Base-by-base conservation (phyloP, 2,113 vertebrate genomes). In the Clupea harengus region DNA sequence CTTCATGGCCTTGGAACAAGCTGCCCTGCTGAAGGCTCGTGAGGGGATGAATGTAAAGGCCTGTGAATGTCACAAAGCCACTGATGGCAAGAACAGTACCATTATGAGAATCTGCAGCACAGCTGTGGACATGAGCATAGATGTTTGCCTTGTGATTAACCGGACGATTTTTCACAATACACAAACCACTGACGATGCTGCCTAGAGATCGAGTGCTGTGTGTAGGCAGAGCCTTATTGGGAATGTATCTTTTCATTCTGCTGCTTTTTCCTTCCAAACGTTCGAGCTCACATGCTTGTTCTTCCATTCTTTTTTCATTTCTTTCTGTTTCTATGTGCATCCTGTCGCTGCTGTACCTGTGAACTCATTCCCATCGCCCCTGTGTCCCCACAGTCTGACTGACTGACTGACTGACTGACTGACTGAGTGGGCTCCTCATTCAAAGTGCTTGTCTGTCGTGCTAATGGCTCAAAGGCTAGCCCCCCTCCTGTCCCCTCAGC, bases 241-340 rank as follows among this genome's bases (percentile, higher is more conserved):
- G 7, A 9, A 49, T 9, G 8, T 49, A 49, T 60, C 39, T 22
- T 20, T 2, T 60, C 54, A 10, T 50, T 82, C 89, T 88, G 88
- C 45, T 81, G 78, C 52, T 84, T 72, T 85, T 54, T 84, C n/a
- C 9, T 52, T 52, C 25, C 28, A 45, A n/a, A 64, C 11, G 44
- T 44, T 52, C 11, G 9, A 1, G 5, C 45, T 13, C 39, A 46
- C 25, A 9, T n/a, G 4, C 52, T 25, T 78, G 78, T 85, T 18
- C 45, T 22, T 22, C 22, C 54, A 5, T 22, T 60, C 54, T 60
- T 60, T 60, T n/a, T 17, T 60, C 22, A 18, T 22, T 1, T 22
- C 54, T 60, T 13, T 60, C 11, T 60, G 5, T 17, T 13, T 57
- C 20, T 57, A 18, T 22, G 3, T 60, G 54, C 4, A 0, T 20